Conservation (phyloP, 2,113 vertebrate species). For the Scopus umbretta region DNA sequence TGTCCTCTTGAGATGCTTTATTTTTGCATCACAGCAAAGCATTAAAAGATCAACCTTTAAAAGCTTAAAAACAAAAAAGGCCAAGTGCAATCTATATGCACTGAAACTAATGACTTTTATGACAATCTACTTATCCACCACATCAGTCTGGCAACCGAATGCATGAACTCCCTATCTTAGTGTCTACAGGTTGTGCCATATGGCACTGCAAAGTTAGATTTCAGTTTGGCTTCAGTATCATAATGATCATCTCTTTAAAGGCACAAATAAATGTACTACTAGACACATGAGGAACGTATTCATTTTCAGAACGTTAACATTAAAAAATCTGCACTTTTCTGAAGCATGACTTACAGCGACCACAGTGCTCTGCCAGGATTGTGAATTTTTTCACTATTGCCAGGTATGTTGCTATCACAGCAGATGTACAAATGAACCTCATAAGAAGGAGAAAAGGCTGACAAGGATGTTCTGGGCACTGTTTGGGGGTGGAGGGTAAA, state of each 20-base stretch:
- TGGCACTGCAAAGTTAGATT: conserved; percentile 3
- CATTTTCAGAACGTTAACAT: neutral
- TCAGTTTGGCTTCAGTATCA: neutral
- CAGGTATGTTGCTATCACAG: neutral
- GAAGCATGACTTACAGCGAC: neutral
- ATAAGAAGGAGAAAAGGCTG: neutral
- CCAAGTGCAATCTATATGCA: neutral
- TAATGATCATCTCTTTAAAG: neutral
- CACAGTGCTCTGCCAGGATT: neutral
- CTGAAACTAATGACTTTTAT: conserved; percentile 40
- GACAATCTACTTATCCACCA: conserved; percentile 37
- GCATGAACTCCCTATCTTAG: neutral
- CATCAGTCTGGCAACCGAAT: neutral
- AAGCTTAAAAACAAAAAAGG: conserved; percentile 32
- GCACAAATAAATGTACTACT: neutral
- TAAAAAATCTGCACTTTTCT: neutral
- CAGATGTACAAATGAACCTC: neutral
- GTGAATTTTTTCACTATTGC: neutral
- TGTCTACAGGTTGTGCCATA: conserved; percentile 21
- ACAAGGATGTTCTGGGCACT: neutral
- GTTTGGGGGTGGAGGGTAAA: neutral
- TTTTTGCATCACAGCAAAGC: neutral
- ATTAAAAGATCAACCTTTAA: conserved; percentile 44
- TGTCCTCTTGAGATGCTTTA: neutral
- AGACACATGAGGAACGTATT: neutral